phyloP scores from a whole-genome alignment of 2,797 vertebrate genomes.

The Rallus crepitans region DNA sequence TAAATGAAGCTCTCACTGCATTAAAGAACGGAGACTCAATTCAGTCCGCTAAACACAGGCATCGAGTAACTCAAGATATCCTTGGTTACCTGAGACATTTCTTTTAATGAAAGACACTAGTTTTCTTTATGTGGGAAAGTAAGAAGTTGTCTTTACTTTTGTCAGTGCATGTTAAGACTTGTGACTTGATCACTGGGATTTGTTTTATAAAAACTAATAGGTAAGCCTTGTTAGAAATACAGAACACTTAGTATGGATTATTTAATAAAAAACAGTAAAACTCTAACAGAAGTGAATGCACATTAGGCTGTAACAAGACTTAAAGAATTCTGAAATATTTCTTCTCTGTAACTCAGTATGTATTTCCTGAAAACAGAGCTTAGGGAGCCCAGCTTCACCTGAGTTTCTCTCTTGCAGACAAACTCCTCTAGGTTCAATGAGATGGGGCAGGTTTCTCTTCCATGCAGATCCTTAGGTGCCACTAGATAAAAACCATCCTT shows the following conservation, averaged over 20 bases:
- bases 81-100: neutral
- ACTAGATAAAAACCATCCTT: constrained; percentile 11
- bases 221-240: neutral
- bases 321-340: neutral
- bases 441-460: neutral
- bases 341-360: neutral
- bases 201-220: neutral
- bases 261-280: neutral
- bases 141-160: neutral
- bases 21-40: neutral
- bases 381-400: neutral
- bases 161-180: neutral
- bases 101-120: neutral
- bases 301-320: neutral
- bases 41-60: neutral
- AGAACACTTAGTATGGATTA: neutral
- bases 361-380: neutral
- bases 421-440: neutral
- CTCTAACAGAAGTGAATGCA: neutral
- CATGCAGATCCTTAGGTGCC: neutral
- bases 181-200: neutral
- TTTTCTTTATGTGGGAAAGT: neutral
- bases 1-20: neutral
- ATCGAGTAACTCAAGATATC: neutral
- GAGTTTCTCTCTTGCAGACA: neutral